These are phyloP conservation scores for Tenrec ecaudatus DNA, from an alignment of 2,113 vertebrate genomes.

Conservation along the genomic window DNA sequence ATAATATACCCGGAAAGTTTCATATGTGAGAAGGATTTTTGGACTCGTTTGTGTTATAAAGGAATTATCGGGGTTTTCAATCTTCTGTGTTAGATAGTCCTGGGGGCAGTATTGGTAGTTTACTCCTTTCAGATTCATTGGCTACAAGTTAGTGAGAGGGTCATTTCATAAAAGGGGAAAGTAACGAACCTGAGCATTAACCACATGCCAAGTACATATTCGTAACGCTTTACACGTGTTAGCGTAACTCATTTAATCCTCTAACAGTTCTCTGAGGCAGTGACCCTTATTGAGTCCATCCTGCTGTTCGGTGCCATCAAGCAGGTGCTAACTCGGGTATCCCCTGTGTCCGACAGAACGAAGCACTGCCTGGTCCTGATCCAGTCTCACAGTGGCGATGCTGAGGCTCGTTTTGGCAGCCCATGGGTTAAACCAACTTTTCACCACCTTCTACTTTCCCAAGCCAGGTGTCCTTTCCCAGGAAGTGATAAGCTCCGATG, in stretches of 20 bases:
- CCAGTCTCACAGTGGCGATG: background rate
- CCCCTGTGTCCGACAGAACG: background rate
- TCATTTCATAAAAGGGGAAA: background rate
- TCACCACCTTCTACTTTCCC: no score
- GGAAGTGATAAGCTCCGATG: no score
- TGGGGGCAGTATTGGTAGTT: background rate
- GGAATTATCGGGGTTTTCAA: background rate
- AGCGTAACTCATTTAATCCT: background rate
- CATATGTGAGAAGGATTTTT: constrained; percentile 33
- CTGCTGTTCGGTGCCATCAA: no score
- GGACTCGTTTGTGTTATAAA: constrained; percentile 2
- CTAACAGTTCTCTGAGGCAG: background rate
- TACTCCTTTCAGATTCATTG: background rate
- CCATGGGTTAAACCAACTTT: no score
- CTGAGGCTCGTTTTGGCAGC: no score
- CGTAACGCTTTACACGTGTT: background rate
- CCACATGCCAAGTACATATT: background rate
- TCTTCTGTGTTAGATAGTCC: constrained; percentile 24
- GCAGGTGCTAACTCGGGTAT: background rate
- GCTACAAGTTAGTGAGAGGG: background rate
- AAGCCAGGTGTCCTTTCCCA: no score
- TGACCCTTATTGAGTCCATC: background rate
- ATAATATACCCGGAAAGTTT: background rate
- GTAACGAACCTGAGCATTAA: background rate
- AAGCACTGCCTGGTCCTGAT: background rate